Evolutionary conservation across 2,113 vertebrate species (phyloP), one percentile per base, ranked within the genome.

Genomic region (Oreochromis spilurus): DNA sequence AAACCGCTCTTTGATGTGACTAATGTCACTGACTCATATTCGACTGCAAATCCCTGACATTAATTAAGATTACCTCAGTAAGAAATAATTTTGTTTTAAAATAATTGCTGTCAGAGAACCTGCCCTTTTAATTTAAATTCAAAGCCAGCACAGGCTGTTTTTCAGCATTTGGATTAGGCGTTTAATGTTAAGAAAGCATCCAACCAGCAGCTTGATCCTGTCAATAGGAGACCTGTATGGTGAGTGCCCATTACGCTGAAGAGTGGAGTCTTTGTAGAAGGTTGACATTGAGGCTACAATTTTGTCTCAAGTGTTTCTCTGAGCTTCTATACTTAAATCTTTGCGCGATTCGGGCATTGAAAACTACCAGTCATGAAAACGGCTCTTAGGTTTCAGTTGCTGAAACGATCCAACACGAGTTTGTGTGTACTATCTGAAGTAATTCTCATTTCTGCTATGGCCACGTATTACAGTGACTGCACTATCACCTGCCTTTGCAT

Each of bases 31-130:
- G 62, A 82, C 72, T 90, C 81, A 83, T 79, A 91, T 92, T 89
- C 92, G 80, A 92, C 90, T 94, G 67, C 85, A 93, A 91, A 91
- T 91, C 80, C 88, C 79, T 83, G 89, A 82, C 91, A 88, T 93
- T 91, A 95, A 95, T 95, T 95, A 93, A 94, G 90, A 88, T 93
- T 88, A 91, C 75, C 83, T 72, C 34, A 48, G 82, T 29, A 53
- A 82, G 85, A 81, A 85, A 84, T 86, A 62, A 80, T 82, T 72
- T 45, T 34, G 38, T 75, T 50, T 70, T 10, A 40, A 89, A 87
- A 87, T 54, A 90, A 90, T 88, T 58, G 60, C 57, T 48, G 58
- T 40, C 50, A 57, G 43, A 86, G 79, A 84, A 67, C 67, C 57
- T 79, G 45, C n/a, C 85, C 79, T 90, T 90, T 86, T 92, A 83